Evolutionary conservation across 2,113 vertebrate species (phyloP).

Genomic region (Poeciliopsis retropinna): DNA sequence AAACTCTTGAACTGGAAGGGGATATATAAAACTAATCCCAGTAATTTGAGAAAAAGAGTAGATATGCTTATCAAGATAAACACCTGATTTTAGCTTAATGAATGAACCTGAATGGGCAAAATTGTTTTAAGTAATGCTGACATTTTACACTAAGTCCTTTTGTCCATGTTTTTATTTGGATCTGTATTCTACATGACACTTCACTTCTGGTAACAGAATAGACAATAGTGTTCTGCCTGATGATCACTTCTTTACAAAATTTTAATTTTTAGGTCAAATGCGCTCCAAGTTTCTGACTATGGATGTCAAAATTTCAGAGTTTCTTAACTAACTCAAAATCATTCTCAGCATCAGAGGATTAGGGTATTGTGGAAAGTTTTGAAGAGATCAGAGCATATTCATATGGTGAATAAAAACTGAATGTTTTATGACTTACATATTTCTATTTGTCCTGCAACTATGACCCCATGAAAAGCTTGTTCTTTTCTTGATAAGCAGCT

Average conservation of each 20-base stretch:
- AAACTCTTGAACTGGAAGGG: background rate
- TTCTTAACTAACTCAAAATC: background rate
- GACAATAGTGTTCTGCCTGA: background rate
- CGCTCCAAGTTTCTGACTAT: background rate
- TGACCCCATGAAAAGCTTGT: conserved; percentile 12
- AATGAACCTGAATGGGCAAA: background rate
- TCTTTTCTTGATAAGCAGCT: conserved; percentile 35
- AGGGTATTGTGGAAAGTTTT: background rate
- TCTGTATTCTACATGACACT: background rate
- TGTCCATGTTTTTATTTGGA: background rate
- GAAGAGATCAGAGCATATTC: background rate
- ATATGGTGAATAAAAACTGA: background rate
- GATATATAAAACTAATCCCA: background rate
- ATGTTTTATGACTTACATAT: background rate
- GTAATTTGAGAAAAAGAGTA: background rate
- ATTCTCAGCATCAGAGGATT: background rate
- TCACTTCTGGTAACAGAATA: background rate
- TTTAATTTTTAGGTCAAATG: conserved; percentile 13
- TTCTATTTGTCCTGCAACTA: conserved; percentile 15
- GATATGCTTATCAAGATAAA: background rate
- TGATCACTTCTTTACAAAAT: background rate
- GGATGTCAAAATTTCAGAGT: background rate
- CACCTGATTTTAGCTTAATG: background rate
- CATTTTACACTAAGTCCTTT: background rate
- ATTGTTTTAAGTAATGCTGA: background rate